Conservation (phyloP, 2,797 vertebrate genomes). For the Naso thynnoides region DNA sequence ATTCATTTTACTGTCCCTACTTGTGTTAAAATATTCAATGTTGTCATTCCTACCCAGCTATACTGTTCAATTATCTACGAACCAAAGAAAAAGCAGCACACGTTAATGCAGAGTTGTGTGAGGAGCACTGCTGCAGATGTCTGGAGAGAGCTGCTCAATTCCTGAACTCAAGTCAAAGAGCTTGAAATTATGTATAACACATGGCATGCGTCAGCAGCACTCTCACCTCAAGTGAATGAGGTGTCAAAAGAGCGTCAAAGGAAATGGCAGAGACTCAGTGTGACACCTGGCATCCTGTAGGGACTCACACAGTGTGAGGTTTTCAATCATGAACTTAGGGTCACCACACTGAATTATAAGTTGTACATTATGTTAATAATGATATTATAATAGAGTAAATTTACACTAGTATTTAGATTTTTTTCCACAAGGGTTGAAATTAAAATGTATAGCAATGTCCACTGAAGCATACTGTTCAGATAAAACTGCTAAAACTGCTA, state of each 20-base stretch:
- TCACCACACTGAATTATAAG: neutral
- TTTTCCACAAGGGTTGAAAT: neutral
- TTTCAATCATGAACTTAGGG: constrained; percentile 11
- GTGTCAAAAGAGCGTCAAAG: constrained; percentile 37
- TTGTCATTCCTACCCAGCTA: constrained; percentile 14
- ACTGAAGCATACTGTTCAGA: neutral
- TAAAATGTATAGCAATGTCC: neutral
- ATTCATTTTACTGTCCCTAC: neutral
- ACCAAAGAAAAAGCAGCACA: constrained; percentile 19
- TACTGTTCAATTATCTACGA: constrained; percentile 38
- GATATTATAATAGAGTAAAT: neutral
- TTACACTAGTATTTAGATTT: neutral
- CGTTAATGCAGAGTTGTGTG: constrained; percentile 3
- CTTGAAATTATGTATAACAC: constrained; percentile 30
- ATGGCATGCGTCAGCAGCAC: constrained; percentile 34
- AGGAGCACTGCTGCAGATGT: constrained; percentile 17
- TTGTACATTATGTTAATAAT: neutral
- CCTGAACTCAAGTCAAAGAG: constrained; percentile 24
- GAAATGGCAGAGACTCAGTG: constrained; percentile 35
- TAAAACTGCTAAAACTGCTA: neutral
- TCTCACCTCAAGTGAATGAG: constrained; percentile 40
- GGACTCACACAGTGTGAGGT: constrained; percentile 30
- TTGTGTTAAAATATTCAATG: constrained; percentile 28
- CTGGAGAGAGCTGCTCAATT: constrained; percentile 17
- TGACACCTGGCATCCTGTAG: constrained; percentile 34